Conservation (phyloP, 2,888 invertebrate species). For the Eledone cirrhosa region DNA sequence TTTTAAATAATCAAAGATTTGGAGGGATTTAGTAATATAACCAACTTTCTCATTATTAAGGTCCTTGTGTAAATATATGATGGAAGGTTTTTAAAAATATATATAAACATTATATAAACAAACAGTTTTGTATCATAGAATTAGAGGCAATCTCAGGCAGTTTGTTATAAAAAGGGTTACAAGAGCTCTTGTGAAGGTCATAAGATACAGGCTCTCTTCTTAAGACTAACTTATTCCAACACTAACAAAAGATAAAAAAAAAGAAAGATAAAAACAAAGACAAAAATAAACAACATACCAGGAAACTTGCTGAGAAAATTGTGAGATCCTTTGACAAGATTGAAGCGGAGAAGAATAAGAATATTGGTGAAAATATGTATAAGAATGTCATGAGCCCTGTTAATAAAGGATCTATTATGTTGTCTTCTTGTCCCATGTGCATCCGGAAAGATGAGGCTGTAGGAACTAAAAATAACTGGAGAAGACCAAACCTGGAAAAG, state of each 20-base stretch:
- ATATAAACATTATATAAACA: too few species aligned
- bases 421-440: slow-evolving; percentile 43
- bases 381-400: slow-evolving; percentile 46
- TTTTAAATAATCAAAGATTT: too few species aligned
- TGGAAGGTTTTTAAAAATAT: too few species aligned
- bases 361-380: slow-evolving; percentile 47
- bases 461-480: slow-evolving; percentile 57
- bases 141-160: too few species aligned
- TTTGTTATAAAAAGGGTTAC: too few species aligned
- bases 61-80: too few species aligned
- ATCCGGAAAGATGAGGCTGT: slow-evolving; percentile 54
- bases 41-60: too few species aligned
- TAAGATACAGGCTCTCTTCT: not conserved
- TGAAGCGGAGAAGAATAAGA: slow-evolving; percentile 42
- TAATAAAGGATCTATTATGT: slow-evolving; percentile 47
- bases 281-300: slow-evolving; percentile 44
- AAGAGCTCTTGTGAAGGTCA: not conserved
- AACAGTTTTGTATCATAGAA: too few species aligned
- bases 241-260: too few species aligned
- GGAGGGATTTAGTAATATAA: too few species aligned
- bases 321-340: slow-evolving; percentile 37
- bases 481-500: slow-evolving; percentile 51
- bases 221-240: not conserved
- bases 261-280: not conserved
- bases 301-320: slow-evolving; percentile 41